Percentiles rank a stretch among this genome's conserved stretches.
phyloP scores from a whole-genome alignment of 2,797 vertebrate genomes.

The Syngnathus acus region DNA sequence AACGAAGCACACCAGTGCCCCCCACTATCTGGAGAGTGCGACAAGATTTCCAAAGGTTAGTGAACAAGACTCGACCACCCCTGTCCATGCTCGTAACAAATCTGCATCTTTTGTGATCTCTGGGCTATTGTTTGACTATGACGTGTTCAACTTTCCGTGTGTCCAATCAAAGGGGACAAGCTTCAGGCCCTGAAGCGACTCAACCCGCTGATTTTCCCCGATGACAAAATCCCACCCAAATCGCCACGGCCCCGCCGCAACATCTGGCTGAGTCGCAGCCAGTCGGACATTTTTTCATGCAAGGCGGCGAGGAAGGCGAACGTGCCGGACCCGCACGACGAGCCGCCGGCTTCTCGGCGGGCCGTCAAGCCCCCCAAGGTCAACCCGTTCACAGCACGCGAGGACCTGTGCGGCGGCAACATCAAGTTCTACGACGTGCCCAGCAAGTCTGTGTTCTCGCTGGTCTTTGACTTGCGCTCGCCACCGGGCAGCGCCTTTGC shows the following conservation, averaged over 20 bases:
- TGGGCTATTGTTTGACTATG: neutral
- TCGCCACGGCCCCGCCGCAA: constrained; percentile 86
- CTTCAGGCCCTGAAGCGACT: constrained; percentile 82
- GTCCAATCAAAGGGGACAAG: constrained; percentile 73
- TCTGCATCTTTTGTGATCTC: too few relatives aligned
- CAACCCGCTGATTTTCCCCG: constrained; percentile 76
- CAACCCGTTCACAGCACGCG: constrained; percentile 93
- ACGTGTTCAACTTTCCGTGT: neutral
- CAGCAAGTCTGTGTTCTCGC: constrained; percentile 93
- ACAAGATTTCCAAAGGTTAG: constrained; percentile 79
- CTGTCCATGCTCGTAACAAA: too few relatives aligned
- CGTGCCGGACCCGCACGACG: constrained; percentile 89
- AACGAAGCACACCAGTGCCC: constrained; percentile 69
- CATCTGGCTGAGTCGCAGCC: constrained; percentile 94
- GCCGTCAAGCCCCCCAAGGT: constrained; percentile 71
- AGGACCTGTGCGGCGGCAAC: constrained; percentile 94
- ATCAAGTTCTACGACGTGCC: constrained; percentile 93
- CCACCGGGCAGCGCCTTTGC: constrained; percentile 72
- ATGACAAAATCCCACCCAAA: constrained; percentile 89
- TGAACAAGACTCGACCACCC: neutral
- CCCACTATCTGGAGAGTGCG: constrained; percentile 43
- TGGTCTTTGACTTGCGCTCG: constrained; percentile 90
- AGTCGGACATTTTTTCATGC: constrained; percentile 91
- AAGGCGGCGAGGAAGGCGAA: constrained; percentile 82
- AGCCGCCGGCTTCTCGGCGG: constrained; percentile 59